Conservation (phyloP, 2,888 invertebrate species). For the Limnephilus marmoratus region DNA sequence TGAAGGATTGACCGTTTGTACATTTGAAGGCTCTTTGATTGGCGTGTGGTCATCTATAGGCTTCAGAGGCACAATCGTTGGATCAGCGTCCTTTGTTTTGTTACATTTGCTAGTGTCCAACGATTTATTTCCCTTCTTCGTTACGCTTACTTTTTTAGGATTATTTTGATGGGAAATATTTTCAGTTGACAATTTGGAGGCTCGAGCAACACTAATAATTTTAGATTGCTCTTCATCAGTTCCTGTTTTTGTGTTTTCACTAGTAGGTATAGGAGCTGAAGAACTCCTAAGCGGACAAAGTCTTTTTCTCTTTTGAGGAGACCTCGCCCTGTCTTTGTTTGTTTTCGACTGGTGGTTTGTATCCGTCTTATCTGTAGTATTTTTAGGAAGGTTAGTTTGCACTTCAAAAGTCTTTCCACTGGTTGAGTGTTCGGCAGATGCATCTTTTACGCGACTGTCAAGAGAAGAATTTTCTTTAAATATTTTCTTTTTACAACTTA, state of each 20-base stretch:
- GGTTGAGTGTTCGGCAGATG: background rate
- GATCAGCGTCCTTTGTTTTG: slow-evolving; percentile 55
- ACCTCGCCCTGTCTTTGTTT: slow-evolving; percentile 60
- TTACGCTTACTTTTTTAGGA: slow-evolving; percentile 36
- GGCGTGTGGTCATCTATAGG: background rate
- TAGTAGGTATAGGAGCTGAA: slow-evolving; percentile 61
- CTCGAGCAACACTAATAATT: background rate
- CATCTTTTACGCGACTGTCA: background rate
- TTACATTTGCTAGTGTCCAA: background rate
- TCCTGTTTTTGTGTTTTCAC: slow-evolving; percentile 38
- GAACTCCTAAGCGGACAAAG: slow-evolving; percentile 59
- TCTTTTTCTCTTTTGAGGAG: slow-evolving; percentile 63
- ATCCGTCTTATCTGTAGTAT: slow-evolving; percentile 11
- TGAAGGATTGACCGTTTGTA: slow-evolving; percentile 42
- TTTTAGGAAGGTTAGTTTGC: background rate
- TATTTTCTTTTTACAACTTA: slow-evolving; percentile 19
- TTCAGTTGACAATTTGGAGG: slow-evolving; percentile 50
- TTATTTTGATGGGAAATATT: background rate
- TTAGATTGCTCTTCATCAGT: slow-evolving; percentile 30
- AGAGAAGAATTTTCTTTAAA: background rate
- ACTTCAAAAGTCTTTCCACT: background rate
- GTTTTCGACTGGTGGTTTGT: slow-evolving; percentile 34
- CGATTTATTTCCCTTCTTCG: slow-evolving; percentile 46
- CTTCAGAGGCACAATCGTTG: background rate
- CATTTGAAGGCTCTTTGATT: slow-evolving; percentile 8